These are phyloP conservation scores for Otolemur crassicaudatus DNA, from an alignment of 2,797 vertebrate species.

Conservation along the genomic window DNA sequence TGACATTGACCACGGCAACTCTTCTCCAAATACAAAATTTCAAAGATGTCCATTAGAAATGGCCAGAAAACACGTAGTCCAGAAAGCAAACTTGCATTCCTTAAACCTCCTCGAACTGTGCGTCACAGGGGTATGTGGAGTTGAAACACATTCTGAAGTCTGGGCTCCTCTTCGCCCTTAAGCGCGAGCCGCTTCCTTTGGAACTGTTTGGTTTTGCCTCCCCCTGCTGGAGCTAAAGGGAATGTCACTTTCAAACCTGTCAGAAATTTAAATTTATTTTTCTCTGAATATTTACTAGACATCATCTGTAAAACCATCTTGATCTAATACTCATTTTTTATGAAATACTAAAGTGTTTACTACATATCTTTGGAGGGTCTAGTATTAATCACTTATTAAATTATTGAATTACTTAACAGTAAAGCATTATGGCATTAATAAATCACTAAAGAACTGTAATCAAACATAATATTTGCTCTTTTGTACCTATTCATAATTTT, in stretches of 20 bases:
- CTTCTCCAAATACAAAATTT: background rate
- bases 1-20: background rate
- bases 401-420: background rate
- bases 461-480: background rate
- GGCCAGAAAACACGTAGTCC: background rate
- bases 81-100: background rate
- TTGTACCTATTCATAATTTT: background rate
- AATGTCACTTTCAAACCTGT: background rate
- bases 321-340: background rate
- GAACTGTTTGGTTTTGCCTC: constrained; percentile 36
- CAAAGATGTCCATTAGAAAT: background rate
- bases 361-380: background rate
- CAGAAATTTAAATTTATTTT: background rate
- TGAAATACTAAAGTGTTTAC: background rate
- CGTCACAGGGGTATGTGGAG: background rate
- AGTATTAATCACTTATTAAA: background rate
- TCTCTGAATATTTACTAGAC: constrained; percentile 1
- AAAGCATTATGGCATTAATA: background rate
- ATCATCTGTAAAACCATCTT: background rate
- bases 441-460: background rate
- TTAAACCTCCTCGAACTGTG: background rate
- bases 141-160: background rate
- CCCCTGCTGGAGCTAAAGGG: background rate
- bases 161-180: background rate
- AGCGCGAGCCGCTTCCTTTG: background rate